These are phyloP conservation scores for Nothobranchius furzeri DNA, from an alignment of 2,113 vertebrate species.

Conservation along the genomic window DNA sequence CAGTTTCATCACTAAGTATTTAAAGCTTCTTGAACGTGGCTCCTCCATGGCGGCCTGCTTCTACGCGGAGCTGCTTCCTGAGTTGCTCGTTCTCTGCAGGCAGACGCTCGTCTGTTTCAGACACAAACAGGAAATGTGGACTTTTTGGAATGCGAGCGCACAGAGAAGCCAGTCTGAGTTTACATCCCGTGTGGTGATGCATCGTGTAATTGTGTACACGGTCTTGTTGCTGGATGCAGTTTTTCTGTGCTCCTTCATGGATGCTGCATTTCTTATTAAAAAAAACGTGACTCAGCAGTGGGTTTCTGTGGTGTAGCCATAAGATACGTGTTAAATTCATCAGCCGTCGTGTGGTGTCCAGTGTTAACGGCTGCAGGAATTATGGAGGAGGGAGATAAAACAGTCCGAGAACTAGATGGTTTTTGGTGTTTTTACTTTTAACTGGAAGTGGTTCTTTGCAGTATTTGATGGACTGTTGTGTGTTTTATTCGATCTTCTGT, in stretches of 20 bases:
- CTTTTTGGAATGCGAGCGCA: slow-evolving; percentile 6
- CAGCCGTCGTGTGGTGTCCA: background rate
- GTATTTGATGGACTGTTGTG: slow-evolving; percentile 5
- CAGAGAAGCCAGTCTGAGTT: background rate
- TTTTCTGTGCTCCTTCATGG: background rate
- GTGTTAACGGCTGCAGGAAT: slow-evolving; percentile 5
- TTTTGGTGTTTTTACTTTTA: background rate
- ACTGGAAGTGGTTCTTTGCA: slow-evolving; percentile 6
- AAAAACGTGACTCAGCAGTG: background rate
- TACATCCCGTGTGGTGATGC: slow-evolving; percentile 11
- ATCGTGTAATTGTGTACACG: slow-evolving; percentile 10
- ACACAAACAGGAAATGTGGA: slow-evolving; percentile 38
- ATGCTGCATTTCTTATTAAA: background rate
- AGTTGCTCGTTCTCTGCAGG: slow-evolving; percentile 9
- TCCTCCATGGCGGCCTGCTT: too few species aligned
- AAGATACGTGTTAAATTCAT: slow-evolving; percentile 5
- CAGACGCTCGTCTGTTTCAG: slow-evolving; percentile 21
- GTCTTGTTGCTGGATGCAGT: slow-evolving; percentile 1
- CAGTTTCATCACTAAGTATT: background rate
- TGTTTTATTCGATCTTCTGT: slow-evolving; percentile 1
- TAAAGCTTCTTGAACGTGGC: slow-evolving; percentile 4
- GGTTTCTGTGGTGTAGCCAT: slow-evolving; percentile 26
- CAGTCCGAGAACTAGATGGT: slow-evolving; percentile 28
- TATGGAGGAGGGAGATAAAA: slow-evolving; percentile 43
- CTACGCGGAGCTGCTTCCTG: slow-evolving; percentile 6